phyloP scores from a whole-genome alignment of 53 echinoderm and acorn worm genomes.

The Actinopyga echinites region DNA sequence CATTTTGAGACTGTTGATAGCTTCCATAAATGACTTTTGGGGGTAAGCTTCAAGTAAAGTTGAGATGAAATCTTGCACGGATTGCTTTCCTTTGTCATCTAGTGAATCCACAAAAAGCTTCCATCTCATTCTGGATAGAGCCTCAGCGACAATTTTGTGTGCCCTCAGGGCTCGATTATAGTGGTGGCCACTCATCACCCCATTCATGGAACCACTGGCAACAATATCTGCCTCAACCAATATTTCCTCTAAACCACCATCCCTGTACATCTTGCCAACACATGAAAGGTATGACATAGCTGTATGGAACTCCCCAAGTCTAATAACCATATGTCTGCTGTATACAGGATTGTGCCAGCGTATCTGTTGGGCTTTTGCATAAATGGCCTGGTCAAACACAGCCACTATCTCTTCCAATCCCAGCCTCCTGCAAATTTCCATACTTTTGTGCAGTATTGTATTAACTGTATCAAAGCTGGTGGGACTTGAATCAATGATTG shows the following conservation, averaged over 20 bases:
- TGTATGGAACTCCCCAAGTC: constrained; percentile 67
- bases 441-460: constrained; percentile 39
- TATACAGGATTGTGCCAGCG: constrained; percentile 48
- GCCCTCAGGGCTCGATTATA: constrained; percentile 22
- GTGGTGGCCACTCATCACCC: constrained; percentile 53
- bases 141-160: constrained; percentile 50
- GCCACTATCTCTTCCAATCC: constrained; percentile 38
- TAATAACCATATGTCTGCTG: constrained; percentile 43
- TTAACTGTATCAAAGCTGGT: constrained; percentile 49
- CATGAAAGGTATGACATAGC: constrained; percentile 45
- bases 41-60: background rate
- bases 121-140: constrained; percentile 26
- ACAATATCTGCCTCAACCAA: constrained; percentile 41
- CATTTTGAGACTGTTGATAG: background rate
- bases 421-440: constrained; percentile 44
- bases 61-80: background rate
- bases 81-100: background rate
- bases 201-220: constrained; percentile 42
- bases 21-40: background rate
- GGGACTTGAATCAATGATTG: constrained; percentile 60
- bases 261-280: constrained; percentile 53
- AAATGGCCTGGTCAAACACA: constrained; percentile 72
- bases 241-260: constrained; percentile 54
- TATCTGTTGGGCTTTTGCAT: constrained; percentile 66
- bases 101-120: constrained; percentile 15